A percentile compares a stretch with the other conserved stretches of the same genome.
Evolutionary conservation across 2,888 invertebrate species (phyloP).

Genomic region (Ommatoiulus sabulosus): DNA sequence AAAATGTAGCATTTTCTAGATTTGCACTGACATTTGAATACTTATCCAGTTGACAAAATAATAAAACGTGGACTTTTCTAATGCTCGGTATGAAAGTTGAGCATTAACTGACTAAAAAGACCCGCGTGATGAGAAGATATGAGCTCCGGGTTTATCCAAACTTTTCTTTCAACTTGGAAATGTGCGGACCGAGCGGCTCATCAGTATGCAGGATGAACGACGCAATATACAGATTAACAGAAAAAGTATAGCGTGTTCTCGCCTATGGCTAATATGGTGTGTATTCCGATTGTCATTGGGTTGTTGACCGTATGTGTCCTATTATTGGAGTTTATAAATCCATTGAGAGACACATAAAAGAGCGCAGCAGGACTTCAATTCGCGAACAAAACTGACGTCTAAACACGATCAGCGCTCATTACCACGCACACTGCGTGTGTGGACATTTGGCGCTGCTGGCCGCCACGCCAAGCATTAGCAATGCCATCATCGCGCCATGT

Average conservation of each 20-base stretch:
- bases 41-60: too few species aligned
- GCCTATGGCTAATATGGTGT: slow-evolving; percentile 34
- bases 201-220: neutral
- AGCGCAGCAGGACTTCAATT: slow-evolving; percentile 34
- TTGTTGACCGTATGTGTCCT: slow-evolving; percentile 34
- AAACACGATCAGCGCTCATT: slow-evolving; percentile 34
- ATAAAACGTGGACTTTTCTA: too few species aligned
- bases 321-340: slow-evolving; percentile 27
- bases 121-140: too few species aligned
- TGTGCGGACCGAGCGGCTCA: neutral
- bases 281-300: slow-evolving; percentile 14
- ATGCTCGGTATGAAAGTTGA: too few species aligned
- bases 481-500: slow-evolving; percentile 34
- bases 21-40: too few species aligned
- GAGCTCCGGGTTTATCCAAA: too few species aligned
- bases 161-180: neutral
- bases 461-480: slow-evolving; percentile 9
- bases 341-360: slow-evolving; percentile 2
- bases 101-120: too few species aligned
- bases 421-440: slow-evolving; percentile 10
- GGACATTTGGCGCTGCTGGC: slow-evolving; percentile 23
- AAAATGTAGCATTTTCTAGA: too few species aligned
- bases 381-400: slow-evolving; percentile 34
- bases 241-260: neutral
- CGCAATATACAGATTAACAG: too few species aligned